A percentile compares a stretch with the other conserved stretches of the same genome.
phyloP scores from a whole-genome alignment of 2,797 vertebrate species.

The Anguilla obscura region DNA sequence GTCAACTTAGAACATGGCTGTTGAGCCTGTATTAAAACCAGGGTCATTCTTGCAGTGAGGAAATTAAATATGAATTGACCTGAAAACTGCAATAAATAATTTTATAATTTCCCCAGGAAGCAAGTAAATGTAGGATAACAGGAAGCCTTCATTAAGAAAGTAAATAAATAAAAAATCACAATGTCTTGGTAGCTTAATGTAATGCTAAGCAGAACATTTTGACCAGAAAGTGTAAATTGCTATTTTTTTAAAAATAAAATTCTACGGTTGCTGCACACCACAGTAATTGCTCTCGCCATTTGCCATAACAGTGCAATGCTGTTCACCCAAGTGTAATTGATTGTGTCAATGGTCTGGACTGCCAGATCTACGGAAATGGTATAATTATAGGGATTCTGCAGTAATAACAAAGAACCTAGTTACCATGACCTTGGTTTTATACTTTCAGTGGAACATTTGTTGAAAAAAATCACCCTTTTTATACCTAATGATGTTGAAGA shows the following conservation, averaged over 20 bases:
- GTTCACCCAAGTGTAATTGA: constrained; percentile 35
- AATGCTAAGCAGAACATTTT: not conserved
- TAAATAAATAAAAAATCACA: not conserved
- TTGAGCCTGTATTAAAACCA: not conserved
- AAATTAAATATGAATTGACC: not conserved
- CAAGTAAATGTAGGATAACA: not conserved
- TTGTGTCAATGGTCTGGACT: constrained; percentile 9
- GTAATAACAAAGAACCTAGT: constrained; percentile 29
- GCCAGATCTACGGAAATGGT: constrained; percentile 30
- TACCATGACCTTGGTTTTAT: constrained; percentile 42
- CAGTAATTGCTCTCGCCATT: constrained; percentile 37
- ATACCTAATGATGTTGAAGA: constrained; percentile 21
- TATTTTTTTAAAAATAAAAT: not conserved
- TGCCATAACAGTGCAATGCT: constrained; percentile 31
- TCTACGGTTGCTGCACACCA: not conserved
- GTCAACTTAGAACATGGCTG: not conserved
- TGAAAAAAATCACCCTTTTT: constrained; percentile 19
- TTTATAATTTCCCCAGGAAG: not conserved
- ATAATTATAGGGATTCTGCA: constrained; percentile 39
- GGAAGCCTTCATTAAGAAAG: not conserved
- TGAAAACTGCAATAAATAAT: not conserved
- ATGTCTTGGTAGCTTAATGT: not conserved
- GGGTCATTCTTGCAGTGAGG: not conserved
- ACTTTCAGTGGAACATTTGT: constrained; percentile 39
- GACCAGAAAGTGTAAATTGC: not conserved